Base-by-base conservation (phyloP, 2,888 invertebrate genomes). In the Lasioglossum morio region DNA sequence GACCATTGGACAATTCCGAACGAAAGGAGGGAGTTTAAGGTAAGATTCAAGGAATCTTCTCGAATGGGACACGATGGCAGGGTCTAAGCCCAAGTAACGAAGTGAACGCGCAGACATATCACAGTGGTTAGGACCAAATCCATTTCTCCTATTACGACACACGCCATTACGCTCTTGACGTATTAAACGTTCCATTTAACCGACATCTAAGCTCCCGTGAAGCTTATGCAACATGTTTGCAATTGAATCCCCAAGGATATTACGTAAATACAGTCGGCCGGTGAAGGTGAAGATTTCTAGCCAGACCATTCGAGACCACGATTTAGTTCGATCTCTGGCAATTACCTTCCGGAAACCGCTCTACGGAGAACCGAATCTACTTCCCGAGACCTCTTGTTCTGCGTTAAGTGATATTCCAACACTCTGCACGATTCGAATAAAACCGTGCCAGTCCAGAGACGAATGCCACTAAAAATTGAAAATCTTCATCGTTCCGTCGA, bases 141-240 rank as follows among this genome's bases (percentile, higher is more conserved):
- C 92, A 91, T 92, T 92, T 91, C 92, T 92, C 92, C 92, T 92
- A 92, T 93, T 93, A 93, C 92, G 88, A 89, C 91, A 91, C 91
- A 89, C 91, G 90, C 92, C 93, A 92, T 93, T 93, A 93, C 92
- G 89, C 84, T 88, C 82, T 87, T 89, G 90, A 89, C 91, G 90
- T 77, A 78, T 91, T 92, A 92, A 91, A 91, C 93, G 92, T 92
- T 85, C 92, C 92, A 93, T 93, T 93, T 93, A 92, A 91, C 90
- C 88, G 81, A 77, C 70, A 79, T 82, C 87, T 89, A 88, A 90
- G 90, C 88, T 79, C 84, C 63, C 82, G 73, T 77, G 77, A 87
- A 91, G 90, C 91, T 86, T 88, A 82, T 88, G 89, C 86, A 88
- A 90, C 90, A 81, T 82, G 91, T 89, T 87, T 82, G 87, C 90